These are phyloP conservation scores for Haliclona indistincta DNA, from an alignment of 37 sponge, comb jelly and placozoan species.

Conservation along the genomic window DNA sequence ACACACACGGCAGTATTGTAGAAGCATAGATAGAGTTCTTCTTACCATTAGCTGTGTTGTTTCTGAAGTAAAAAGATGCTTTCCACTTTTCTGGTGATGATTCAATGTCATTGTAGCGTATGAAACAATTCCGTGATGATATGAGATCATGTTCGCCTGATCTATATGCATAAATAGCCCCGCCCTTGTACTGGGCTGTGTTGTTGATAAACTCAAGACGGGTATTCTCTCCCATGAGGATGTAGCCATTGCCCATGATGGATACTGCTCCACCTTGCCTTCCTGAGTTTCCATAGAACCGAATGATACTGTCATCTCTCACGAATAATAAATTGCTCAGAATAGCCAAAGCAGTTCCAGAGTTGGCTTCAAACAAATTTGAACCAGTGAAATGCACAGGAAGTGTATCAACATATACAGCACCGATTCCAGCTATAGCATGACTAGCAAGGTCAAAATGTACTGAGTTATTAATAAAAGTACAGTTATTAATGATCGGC, in stretches of 20 bases:
- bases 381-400: neutral
- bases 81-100: conserved; percentile 24
- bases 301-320: neutral
- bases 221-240: conserved; percentile 5
- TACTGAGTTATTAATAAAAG: neutral
- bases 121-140: conserved; percentile 37
- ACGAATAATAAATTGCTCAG: neutral
- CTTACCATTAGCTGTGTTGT: conserved; percentile 25
- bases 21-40: conserved; percentile 46
- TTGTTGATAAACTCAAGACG: conserved; percentile 27
- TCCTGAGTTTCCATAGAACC: conserved; percentile 35
- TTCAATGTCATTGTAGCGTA: conserved; percentile 35
- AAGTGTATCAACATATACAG: conserved; percentile 27
- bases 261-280: conserved; percentile 43
- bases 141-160: conserved; percentile 34
- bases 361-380: neutral
- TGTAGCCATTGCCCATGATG: conserved; percentile 33
- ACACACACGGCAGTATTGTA: conserved; percentile 38
- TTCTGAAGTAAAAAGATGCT: conserved; percentile 20
- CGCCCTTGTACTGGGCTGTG: conserved; percentile 26
- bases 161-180: conserved; percentile 52
- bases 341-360: conserved; percentile 7
- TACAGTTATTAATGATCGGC: neutral
- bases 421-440: conserved; percentile 19
- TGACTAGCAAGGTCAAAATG: neutral